phyloP scores from a whole-genome alignment of 2,797 vertebrate genomes.

The Petrocephalus schoutedeni region DNA sequence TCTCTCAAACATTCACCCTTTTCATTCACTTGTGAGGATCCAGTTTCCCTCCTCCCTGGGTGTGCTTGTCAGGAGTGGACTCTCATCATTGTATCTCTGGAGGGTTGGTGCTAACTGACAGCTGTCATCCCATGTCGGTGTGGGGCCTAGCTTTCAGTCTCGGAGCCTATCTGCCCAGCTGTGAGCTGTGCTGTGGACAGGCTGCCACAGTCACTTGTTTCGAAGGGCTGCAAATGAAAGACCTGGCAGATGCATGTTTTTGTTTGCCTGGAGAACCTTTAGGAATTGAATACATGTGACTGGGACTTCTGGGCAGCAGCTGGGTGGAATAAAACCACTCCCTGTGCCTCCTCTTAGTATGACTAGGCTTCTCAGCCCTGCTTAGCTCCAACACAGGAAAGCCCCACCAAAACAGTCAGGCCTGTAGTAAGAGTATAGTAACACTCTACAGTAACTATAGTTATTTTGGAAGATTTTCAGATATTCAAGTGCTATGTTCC shows the following conservation, averaged over 20 bases:
- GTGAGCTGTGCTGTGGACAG: slow-evolving; percentile 42
- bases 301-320: not conserved
- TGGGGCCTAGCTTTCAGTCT: not conserved
- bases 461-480: not conserved
- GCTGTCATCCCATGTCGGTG: not conserved
- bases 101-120: not conserved
- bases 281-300: slow-evolving; percentile 37
- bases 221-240: not conserved
- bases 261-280: slow-evolving; percentile 33
- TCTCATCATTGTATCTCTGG: not conserved
- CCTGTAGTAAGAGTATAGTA: not conserved
- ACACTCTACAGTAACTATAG: not conserved
- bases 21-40: not conserved
- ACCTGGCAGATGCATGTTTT: not conserved
- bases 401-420: not conserved
- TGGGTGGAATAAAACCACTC: not conserved
- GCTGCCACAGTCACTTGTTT: not conserved
- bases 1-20: slow-evolving; percentile 7
- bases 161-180: slow-evolving; percentile 18
- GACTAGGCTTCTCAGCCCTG: not conserved
- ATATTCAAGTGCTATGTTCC: not conserved
- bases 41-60: not conserved
- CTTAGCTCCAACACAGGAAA: not conserved
- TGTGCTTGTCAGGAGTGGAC: slow-evolving; percentile 6
- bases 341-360: not conserved